Evolutionary conservation across 2,888 invertebrate species (phyloP), one percentile per base, ranked within the genome.

Genomic region (Eudemis profundana): DNA sequence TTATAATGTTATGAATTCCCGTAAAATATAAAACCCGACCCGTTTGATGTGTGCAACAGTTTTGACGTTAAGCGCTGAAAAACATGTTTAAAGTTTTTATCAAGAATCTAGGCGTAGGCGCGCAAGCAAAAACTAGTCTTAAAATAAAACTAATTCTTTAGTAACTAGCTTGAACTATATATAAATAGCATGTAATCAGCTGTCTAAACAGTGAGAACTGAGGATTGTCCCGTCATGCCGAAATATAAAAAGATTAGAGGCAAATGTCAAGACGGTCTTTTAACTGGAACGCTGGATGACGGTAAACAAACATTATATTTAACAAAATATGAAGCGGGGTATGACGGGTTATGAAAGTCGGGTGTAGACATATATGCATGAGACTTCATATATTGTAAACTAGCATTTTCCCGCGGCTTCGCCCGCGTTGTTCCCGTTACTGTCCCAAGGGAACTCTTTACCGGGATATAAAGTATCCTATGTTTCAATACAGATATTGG

Each of bases 111-210:
- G 50, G 61, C 53, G 61, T 61, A 61, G 61, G 53, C 51, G 59
- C 44, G 47, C 38, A 44, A 15, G 38, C 44, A 19, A 59, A 64
- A 12, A 38, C 59, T 49, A 46, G 51, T 64, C 64, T 64, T 46
- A 42, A 64, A 64, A 64, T 64, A 64, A 59, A 59, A 44, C 36
- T 64, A 51, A 64, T 57, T 64, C 59, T 64, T 36, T 51, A 51
- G 64, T 53, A 60, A 60, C 60, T 60, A 21, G 36, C 29, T 23
- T 44, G 51, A 33, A 61, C 14, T 46, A 10, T 38, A 44, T 53
- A 59, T 59, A 51, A 51, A 59, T 59, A 65, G 40, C 53, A 38
- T 53, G 36, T 53, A 65, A 59, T 64, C 64, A 53, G 59, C 59
- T 64, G 59, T 64, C 51, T 27, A 59, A 64, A 64, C 64, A 64